These are phyloP conservation scores for Bombycilla garrulus DNA, from an alignment of 2,113 vertebrate species.

Conservation along the genomic window DNA sequence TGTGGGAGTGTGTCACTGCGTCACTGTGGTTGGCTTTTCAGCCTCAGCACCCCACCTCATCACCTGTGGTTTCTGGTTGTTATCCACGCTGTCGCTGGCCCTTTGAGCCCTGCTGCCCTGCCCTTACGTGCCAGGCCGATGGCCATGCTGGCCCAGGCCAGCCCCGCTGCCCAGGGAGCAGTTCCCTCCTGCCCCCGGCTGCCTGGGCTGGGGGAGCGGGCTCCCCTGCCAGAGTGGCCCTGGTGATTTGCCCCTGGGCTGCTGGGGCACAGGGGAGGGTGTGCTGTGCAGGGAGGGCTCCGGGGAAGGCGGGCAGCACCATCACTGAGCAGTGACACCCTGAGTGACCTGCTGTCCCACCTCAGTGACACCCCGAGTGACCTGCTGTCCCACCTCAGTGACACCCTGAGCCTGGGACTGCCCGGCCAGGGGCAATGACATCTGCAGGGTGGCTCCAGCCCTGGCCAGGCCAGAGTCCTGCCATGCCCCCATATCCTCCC, in stretches of 20 bases:
- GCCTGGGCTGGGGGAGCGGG: accelerated
- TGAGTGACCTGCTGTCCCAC: too few species aligned
- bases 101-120: not conserved
- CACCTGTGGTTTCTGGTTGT: not conserved
- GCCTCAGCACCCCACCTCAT: accelerated
- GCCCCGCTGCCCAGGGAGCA: accelerated
- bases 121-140: not conserved
- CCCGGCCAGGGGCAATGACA: accelerated
- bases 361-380: too few species aligned
- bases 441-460: not conserved
- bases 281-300: accelerated
- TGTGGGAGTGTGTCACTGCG: accelerated
- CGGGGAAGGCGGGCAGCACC: not conserved
- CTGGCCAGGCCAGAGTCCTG: not conserved
- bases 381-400: too few species aligned
- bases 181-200: not conserved
- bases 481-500: accelerated
- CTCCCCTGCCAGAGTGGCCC: not conserved
- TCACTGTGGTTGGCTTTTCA: accelerated
- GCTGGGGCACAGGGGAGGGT: not conserved
- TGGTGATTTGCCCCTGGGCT: accelerated
- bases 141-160: not conserved
- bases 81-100: accelerated
- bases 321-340: too few species aligned
- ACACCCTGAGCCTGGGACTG: not conserved